Conservation (phyloP, 1,140 invertebrate species). For the Cydia fagiglandana region DNA sequence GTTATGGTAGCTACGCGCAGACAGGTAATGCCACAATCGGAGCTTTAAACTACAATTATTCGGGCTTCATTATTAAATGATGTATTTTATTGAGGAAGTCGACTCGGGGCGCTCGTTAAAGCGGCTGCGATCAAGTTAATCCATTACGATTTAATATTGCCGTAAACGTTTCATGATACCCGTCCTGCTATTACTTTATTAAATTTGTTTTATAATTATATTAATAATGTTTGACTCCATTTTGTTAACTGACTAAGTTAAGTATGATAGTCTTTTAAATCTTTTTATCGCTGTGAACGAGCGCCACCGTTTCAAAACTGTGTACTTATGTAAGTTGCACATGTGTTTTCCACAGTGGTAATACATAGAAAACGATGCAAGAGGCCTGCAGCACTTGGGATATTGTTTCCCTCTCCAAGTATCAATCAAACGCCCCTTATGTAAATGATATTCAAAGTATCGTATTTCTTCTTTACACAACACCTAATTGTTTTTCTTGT, state of each 20-base stretch:
- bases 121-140: constrained; percentile 69
- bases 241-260: background rate
- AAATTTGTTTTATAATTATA: constrained; percentile 59
- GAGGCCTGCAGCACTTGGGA: too few species aligned
- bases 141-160: constrained; percentile 75
- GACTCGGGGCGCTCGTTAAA: constrained; percentile 69
- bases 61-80: constrained; percentile 11
- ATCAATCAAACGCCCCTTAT: too few species aligned
- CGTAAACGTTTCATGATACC: constrained; percentile 72
- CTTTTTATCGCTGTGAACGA: too few species aligned
- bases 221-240: constrained; percentile 36
- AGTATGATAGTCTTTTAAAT: too few species aligned
- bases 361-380: too few species aligned
- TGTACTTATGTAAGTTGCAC: too few species aligned
- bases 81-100: constrained; percentile 76
- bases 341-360: too few species aligned
- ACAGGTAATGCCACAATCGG: constrained; percentile 3
- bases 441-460: background rate
- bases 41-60: constrained; percentile 30
- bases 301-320: too few species aligned
- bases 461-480: background rate
- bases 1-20: constrained; percentile 9
- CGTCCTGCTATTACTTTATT: constrained; percentile 48
- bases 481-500: constrained; percentile 25
- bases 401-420: too few species aligned